These are phyloP conservation scores for Cyphomyrus plagiostoma DNA, from an alignment of 2,113 vertebrate genomes.

Conservation along the genomic window DNA sequence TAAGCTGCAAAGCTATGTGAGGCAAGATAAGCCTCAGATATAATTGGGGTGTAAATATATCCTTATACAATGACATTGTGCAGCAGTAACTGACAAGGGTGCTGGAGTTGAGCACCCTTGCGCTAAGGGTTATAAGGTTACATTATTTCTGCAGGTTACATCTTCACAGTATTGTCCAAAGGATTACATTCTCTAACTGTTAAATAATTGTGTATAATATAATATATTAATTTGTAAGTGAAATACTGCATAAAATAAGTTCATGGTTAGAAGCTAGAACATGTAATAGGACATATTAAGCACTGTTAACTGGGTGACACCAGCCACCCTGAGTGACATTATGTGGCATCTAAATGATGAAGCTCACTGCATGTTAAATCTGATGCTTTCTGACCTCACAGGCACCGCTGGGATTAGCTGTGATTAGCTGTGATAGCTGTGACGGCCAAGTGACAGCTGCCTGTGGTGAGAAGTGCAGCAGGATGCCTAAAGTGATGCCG, in stretches of 20 bases:
- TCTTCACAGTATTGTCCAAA: background rate
- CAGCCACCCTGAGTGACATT: background rate
- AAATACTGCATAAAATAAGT: background rate
- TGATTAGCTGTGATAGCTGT: background rate
- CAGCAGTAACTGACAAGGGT: background rate
- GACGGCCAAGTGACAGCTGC: constrained; percentile 54
- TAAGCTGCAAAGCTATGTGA: background rate
- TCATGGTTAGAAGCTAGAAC: background rate
- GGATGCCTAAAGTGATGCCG: constrained; percentile 51
- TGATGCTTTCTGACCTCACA: background rate
- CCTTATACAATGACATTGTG: background rate
- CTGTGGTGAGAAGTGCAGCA: constrained; percentile 38
- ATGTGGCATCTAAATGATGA: background rate
- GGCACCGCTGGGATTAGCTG: background rate
- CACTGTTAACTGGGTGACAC: background rate
- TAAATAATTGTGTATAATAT: background rate
- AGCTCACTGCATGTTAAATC: background rate
- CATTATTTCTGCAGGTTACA: background rate
- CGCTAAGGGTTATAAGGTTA: background rate
- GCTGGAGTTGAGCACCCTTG: too few species aligned
- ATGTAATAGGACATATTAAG: background rate
- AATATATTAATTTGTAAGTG: background rate
- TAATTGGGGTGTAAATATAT: background rate
- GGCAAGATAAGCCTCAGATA: background rate
- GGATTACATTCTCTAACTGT: background rate